These are phyloP conservation scores for Solea solea DNA, from an alignment of 2,113 vertebrate species.

Conservation along the genomic window DNA sequence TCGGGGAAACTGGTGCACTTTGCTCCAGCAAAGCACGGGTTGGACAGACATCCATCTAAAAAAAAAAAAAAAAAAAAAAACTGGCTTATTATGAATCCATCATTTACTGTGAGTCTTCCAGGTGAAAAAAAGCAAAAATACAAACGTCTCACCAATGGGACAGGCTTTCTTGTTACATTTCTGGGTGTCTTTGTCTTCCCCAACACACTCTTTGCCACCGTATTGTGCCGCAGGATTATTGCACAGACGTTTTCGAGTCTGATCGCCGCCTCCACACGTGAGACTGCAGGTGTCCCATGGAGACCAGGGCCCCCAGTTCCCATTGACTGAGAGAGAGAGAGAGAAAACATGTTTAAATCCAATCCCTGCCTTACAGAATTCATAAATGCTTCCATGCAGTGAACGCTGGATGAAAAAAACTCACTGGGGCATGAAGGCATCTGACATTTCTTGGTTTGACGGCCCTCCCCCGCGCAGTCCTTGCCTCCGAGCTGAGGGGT, in stretches of 20 bases:
- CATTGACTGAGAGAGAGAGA: slow-evolving; percentile 85
- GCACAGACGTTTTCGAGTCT: slow-evolving; percentile 92
- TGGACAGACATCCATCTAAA: slow-evolving; percentile 96
- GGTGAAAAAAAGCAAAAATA: neutral
- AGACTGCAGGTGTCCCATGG: slow-evolving; percentile 91
- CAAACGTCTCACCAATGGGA: slow-evolving; percentile 76
- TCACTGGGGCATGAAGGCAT: slow-evolving; percentile 93
- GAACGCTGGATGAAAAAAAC: slow-evolving; percentile 45
- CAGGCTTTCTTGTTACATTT: slow-evolving; percentile 87
- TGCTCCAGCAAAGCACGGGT: slow-evolving; percentile 93
- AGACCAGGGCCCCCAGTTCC: slow-evolving; percentile 98
- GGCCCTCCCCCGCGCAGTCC: slow-evolving; percentile 90
- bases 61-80: neutral
- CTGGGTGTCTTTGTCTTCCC: slow-evolving; percentile 85
- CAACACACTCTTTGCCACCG: slow-evolving; percentile 92
- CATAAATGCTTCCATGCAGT: neutral
- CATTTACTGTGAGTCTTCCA: neutral
- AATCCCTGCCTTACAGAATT: neutral
- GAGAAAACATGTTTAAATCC: neutral
- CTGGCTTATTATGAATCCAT: neutral
- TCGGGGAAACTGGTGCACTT: slow-evolving; percentile 93
- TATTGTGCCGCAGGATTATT: slow-evolving; percentile 92
- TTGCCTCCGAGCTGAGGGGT: slow-evolving; percentile 95
- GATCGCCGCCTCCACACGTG: slow-evolving; percentile 92
- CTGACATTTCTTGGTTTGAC: slow-evolving; percentile 92